These are phyloP conservation scores for Coendou prehensilis DNA, from an alignment of 2,797 vertebrate species.

Conservation along the genomic window DNA sequence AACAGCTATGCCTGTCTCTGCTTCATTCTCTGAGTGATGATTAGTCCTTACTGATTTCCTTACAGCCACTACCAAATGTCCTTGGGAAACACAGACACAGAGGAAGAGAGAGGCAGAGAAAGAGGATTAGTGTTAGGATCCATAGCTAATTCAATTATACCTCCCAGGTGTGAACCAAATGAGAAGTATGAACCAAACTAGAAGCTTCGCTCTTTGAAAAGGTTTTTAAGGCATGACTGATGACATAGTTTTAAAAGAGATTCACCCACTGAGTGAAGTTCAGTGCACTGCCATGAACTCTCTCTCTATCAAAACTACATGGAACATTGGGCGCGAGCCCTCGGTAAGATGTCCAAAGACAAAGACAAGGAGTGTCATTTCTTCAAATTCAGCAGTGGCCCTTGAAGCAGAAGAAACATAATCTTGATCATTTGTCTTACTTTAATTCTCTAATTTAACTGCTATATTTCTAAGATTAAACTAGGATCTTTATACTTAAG, in stretches of 20 bases:
- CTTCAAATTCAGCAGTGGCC: neutral
- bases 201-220: neutral
- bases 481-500: neutral
- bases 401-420: conserved; percentile 49
- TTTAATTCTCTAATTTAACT: conserved; percentile 33
- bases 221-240: neutral
- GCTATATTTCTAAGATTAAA: conserved; percentile 57
- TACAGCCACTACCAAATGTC: neutral
- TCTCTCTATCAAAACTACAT: conserved; percentile 59
- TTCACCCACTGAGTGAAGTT: neutral
- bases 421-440: neutral
- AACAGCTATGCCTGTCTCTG: rapidly evolving
- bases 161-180: conserved; percentile 11
- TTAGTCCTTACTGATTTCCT: neutral
- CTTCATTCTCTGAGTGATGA: rapidly evolving
- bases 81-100: neutral
- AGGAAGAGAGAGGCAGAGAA: too few relatives aligned
- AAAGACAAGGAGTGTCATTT: neutral
- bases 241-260: neutral
- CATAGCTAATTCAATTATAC: neutral
- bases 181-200: neutral
- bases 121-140: neutral
- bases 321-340: neutral
- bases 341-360: neutral
- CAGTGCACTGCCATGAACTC: neutral